Conservation (phyloP, 2,888 invertebrate genomes). For the Beris chalybata region DNA sequence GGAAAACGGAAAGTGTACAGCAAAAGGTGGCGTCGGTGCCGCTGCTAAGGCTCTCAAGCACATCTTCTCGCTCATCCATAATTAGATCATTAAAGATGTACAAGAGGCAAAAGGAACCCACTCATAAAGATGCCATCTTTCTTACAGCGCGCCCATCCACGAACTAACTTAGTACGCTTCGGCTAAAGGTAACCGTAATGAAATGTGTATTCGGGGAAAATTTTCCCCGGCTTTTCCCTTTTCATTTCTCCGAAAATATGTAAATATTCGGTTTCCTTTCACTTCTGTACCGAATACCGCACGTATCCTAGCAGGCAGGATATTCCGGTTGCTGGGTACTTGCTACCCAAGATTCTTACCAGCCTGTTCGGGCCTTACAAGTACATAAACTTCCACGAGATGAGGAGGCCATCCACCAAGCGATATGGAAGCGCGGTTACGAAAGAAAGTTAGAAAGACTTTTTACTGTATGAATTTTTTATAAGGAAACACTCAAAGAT, state of each 20-base stretch:
- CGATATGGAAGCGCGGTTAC: constrained; percentile 12
- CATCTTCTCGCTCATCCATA: constrained; percentile 15
- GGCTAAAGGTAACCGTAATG: constrained; percentile 10
- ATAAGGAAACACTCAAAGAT: constrained; percentile 32
- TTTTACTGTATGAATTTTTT: constrained; percentile 27
- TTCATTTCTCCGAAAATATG: constrained; percentile 25
- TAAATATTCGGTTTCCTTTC: constrained; percentile 24
- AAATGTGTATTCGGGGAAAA: constrained; percentile 12
- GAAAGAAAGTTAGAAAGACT: constrained; percentile 13
- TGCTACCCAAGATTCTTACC: neutral
- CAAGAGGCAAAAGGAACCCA: constrained; percentile 13
- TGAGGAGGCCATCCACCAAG: neutral
- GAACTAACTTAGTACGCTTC: neutral
- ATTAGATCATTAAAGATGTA: constrained; percentile 31
- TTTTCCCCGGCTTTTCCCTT: constrained; percentile 6
- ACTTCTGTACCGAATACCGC: neutral
- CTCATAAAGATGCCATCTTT: constrained; percentile 16
- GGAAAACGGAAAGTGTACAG: neutral
- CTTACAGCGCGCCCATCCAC: neutral
- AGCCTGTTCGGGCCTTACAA: neutral
- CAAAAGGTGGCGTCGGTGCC: neutral
- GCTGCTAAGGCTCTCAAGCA: neutral
- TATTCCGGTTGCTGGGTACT: neutral
- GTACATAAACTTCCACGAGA: neutral
- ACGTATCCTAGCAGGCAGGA: neutral